A percentile compares a stretch with the other conserved stretches of the same genome.
Conservation (phyloP, 2,113 vertebrate species). For the Delphinus delphis region DNA sequence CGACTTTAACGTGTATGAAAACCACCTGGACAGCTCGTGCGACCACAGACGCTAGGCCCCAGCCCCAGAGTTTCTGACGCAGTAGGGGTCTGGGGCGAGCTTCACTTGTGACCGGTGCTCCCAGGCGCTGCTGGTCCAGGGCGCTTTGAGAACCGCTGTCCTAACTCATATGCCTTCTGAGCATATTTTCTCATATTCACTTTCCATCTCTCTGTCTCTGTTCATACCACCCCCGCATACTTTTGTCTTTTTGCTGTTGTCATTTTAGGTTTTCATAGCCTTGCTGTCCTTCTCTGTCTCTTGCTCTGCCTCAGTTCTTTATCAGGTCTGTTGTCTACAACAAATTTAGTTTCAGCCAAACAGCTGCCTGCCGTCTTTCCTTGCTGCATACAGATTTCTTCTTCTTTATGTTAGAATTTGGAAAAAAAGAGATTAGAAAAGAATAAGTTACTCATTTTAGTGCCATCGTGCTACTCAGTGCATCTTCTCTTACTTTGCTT, state of each 20-base stretch:
- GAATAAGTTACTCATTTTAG: not conserved
- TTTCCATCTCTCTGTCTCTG: not conserved
- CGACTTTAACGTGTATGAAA: not conserved
- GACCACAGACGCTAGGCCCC: not conserved
- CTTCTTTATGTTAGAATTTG: not conserved
- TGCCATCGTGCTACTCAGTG: not conserved
- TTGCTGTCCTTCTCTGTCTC: not conserved
- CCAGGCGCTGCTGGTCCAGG: no score
- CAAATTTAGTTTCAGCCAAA: not conserved
- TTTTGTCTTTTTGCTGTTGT: not conserved
- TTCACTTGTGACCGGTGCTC: not conserved
- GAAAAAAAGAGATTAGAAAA: not conserved
- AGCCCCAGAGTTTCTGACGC: not conserved
- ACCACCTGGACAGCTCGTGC: not conserved
- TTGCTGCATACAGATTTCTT: not conserved
- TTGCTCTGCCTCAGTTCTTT: slow-evolving; percentile 7
- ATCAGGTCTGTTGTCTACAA: slow-evolving; percentile 14
- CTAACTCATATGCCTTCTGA: not conserved
- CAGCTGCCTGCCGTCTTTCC: not conserved
- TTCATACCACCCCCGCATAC: not conserved
- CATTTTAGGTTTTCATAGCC: not conserved
- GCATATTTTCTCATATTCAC: not conserved
- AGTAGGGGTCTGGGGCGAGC: not conserved
- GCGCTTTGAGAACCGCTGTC: not conserved
- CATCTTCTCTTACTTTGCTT: not conserved